Base-by-base conservation (phyloP, 1,140 invertebrate genomes). In the Belonocnema kinseyi region DNA sequence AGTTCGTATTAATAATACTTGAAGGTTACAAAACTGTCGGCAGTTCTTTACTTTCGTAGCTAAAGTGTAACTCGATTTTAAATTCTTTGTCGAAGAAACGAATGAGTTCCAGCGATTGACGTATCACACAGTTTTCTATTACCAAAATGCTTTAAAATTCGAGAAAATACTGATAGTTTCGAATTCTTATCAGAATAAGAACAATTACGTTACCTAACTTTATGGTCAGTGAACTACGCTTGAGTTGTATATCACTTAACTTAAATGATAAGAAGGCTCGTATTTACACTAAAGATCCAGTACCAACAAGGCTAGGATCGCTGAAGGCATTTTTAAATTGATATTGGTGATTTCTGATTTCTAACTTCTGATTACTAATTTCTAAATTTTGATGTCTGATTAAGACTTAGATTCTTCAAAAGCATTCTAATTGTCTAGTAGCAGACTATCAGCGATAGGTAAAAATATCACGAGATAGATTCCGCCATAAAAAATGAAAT, bases 231-330 rank as follows among this genome's bases (percentile, higher is more conserved):
- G 50, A 79, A 79, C 17, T n/a, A 33, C 50, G 14, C 21, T 19
- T 73, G 72, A 77, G 77, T 46, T 75, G 58, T 76, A 80, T 84
- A 85, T 85, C 78, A 85, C 86, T 86, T 86, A 87, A 78, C 84
- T 87, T 88, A 86, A 77, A 84, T 85, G 76, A 76, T 85, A 87
- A 81, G 81, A 81, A 86, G 76, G 79, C 80, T 85, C 81, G 81
- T 90, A 89, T 89, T 89, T 88, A 89, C 88, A 89, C 73, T 85
- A 80, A 79, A 84, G 75, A 73, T 81, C 77, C 75, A 84, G 78
- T 80, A 84, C 77, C 80, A 78, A 82, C 72, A 82, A 81, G 77
- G 77, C 74, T 81, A 74, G 26, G 26, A 46, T 66, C 61, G 61
- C 61, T 40, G 40, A 66, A 66, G 26, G 26, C 40, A 8, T 46